These are phyloP conservation scores for Huso huso DNA, from an alignment of 2,797 vertebrate species.

Conservation along the genomic window DNA sequence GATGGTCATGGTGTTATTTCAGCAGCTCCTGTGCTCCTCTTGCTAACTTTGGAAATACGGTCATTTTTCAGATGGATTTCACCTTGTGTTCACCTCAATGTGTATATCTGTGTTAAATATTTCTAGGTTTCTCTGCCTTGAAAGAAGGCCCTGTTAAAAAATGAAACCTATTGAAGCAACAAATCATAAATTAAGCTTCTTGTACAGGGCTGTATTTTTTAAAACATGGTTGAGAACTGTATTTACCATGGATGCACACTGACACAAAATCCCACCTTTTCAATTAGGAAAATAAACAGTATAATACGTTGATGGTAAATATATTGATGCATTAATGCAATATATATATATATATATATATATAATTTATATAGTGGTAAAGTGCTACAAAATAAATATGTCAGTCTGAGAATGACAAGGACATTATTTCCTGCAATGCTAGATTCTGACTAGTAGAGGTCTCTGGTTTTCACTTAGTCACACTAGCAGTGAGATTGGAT, in stretches of 20 bases:
- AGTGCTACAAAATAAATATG: too few relatives aligned
- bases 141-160: constrained; percentile 4
- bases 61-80: neutral
- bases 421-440: too few relatives aligned
- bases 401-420: too few relatives aligned
- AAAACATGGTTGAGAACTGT: constrained; percentile 6
- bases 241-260: constrained; percentile 7
- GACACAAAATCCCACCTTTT: constrained; percentile 6
- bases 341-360: neutral
- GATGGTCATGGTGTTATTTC: too few relatives aligned
- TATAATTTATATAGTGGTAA: constrained; percentile 4
- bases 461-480: too few relatives aligned
- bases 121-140: constrained; percentile 7
- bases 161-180: constrained; percentile 19
- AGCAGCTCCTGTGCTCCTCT: too few relatives aligned
- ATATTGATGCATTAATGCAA: neutral
- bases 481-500: too few relatives aligned
- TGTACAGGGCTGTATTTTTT: constrained; percentile 1
- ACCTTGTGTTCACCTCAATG: constrained; percentile 14
- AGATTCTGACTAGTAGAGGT: too few relatives aligned
- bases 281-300: constrained; percentile 5
- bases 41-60: too few relatives aligned
- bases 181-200: constrained; percentile 15
- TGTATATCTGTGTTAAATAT: constrained; percentile 8
- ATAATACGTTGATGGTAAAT: neutral